Base-by-base conservation (phyloP, 1,140 invertebrate species). In the Eubasilissa regina region DNA sequence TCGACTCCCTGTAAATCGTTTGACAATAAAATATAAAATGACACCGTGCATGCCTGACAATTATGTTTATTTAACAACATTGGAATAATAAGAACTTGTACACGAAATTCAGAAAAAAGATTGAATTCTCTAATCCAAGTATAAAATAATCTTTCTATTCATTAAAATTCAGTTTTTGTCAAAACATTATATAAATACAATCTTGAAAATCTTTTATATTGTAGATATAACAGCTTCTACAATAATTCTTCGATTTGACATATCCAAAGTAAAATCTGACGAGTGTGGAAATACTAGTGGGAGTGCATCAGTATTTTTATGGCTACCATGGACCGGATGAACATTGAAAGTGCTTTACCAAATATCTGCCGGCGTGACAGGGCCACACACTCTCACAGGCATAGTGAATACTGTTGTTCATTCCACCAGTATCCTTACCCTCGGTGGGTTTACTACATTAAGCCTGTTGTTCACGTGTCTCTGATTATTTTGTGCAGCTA, bases 401-500 rank as follows among this genome's bases (percentile, higher is more conserved):
- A 70, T 48, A 70, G 43, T 70, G 43, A 10, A 47, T 70, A 19
- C 21, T 73, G 68, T 53, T 73, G 68, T 21, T 55, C 3, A n/a
- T 73, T 13, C 35, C 19, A 51, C n/a, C 47, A 12, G 0, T 73
- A 73, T 55, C 47, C 19, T 8, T 73, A 21, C 25, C 68, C 68
- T 6, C 21, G 51, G 51, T 73, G 68, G 68, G 68, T 73, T 19
- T 51, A 51, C 25, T 73, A 35, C 21, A 73, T 73, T 21, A 73
- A 73, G n/a, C 68, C 68, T 53, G 48, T 55, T n/a, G 21, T 73
- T 12, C 51, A 73, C 13, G 68, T 73, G 6, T 25, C 68, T 25
- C 25, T 73, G 48, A 13, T 73, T 35, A 53, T 73, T 13, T 1
- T 73, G 6, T 73, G 47, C 53, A 48, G 68, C 25, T 55, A 21